These are phyloP conservation scores for Diadema setosum DNA, from an alignment of 35 echinoderm and acorn worm genomes.

Conservation along the genomic window DNA sequence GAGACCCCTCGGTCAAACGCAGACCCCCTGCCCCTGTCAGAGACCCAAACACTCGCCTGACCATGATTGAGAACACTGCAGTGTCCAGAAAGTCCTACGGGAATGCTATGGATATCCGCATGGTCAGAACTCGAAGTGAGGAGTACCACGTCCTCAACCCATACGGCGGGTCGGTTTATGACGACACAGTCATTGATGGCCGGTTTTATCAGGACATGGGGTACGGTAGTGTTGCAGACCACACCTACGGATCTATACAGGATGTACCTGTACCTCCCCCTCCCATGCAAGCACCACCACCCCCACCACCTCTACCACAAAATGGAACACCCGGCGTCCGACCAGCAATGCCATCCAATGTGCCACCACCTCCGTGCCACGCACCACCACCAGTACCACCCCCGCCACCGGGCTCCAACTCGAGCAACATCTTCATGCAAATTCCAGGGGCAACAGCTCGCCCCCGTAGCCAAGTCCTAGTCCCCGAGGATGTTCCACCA, in stretches of 20 bases:
- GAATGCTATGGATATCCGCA: not conserved
- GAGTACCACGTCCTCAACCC: not conserved
- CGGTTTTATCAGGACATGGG: not conserved
- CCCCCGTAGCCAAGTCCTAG: not conserved
- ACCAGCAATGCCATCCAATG: not conserved
- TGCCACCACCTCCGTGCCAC: slow-evolving; percentile 41
- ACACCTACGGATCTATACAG: not conserved
- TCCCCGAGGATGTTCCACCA: not conserved
- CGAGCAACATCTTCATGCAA: slow-evolving; percentile 8
- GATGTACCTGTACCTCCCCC: slow-evolving; percentile 58
- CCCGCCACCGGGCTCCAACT: not conserved
- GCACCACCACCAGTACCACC: slow-evolving; percentile 35
- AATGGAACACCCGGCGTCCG: not conserved
- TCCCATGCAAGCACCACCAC: slow-evolving; percentile 35
- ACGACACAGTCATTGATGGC: not conserved
- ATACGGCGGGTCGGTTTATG: not conserved
- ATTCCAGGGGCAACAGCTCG: slow-evolving; percentile 1
- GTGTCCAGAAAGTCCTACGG: not conserved
- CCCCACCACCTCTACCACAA: not conserved
- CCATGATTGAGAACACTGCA: slow-evolving; percentile 26
- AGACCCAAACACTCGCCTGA: slow-evolving; percentile 54
- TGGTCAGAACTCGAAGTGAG: not conserved
- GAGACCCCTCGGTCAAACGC: slow-evolving; percentile 1
- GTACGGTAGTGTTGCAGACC: not conserved
- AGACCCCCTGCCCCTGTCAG: slow-evolving; percentile 43